Base-by-base conservation (phyloP, 53 echinoderm and acorn worm genomes). In the Holothuria leucospilota region DNA sequence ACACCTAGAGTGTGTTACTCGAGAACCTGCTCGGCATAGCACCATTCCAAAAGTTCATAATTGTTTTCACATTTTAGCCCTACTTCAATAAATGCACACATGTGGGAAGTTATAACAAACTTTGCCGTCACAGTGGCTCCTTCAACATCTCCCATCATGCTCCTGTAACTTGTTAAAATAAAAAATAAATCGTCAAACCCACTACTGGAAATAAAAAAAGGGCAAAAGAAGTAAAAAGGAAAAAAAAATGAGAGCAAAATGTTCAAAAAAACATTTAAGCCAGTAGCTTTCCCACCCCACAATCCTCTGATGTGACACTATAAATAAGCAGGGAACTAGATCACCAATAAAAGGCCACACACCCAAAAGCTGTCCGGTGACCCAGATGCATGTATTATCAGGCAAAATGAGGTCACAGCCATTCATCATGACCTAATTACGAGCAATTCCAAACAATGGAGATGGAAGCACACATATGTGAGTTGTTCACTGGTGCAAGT, bases 371-470 rank as follows among this genome's bases (percentile, higher is more conserved):
- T 67, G 84, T 83, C 84, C 84, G 51, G 64, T 83, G 84, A 83
- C 84, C 84, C 84, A 83, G 84, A 83, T 83, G 84, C 84, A 83
- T 83, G 68, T 41, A 83, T 83, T 83, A 83, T 66, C 66, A 64
- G 51, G 64, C 30, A 67, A 66, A 83, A 83, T 83, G 84, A 67
- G 84, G 84, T 83, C 84, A 67, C 51, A 64, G 42, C 65, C 51
- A 83, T 83, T 83, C 84, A 66, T 83, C 84, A 29, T 83, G 84
- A 67, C 84, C 84, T 83, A 83, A 83, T 83, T 83, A 83, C 84
- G 51, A 83, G 68, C 67, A 51, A 64, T 64, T 83, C 84, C 84
- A 83, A 83, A 83, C 84, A 83, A 83, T 83, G 67, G 68, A 24
- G 49, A 83, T 46, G 68, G 67, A 67, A 27, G 67, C 30, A 29